Evolutionary conservation across 2,797 vertebrate genomes (phyloP).

Genomic region (Sandelia bainsii): DNA sequence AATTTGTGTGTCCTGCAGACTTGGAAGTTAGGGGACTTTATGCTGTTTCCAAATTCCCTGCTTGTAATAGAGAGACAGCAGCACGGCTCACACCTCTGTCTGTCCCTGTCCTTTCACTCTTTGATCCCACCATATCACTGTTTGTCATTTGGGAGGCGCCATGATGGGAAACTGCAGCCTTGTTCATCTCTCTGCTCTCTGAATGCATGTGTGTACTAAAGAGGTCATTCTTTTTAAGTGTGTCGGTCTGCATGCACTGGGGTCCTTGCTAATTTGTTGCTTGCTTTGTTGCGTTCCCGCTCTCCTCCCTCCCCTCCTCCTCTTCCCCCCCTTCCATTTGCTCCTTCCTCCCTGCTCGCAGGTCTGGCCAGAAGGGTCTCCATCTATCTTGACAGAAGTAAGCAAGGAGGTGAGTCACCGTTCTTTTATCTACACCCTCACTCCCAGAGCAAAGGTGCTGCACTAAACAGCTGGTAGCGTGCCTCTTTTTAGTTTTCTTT

Average conservation of each 20-base stretch:
- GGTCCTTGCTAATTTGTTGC: constrained; percentile 75
- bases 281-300: constrained; percentile 71
- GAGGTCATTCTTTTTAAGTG: constrained; percentile 37
- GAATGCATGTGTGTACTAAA: constrained; percentile 41
- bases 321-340: constrained; percentile 11
- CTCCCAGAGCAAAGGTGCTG: constrained; percentile 29
- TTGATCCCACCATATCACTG: constrained; percentile 12
- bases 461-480: constrained; percentile 34
- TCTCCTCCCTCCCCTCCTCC: constrained; percentile 25
- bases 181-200: constrained; percentile 64
- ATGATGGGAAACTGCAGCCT: constrained; percentile 57
- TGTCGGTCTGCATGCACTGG: constrained; percentile 54
- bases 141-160: constrained; percentile 43
- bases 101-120: constrained; percentile 5
- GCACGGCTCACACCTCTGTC: constrained; percentile 15
- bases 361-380: constrained; percentile 94
- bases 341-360: constrained; percentile 73
- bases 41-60: constrained; percentile 7
- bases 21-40: constrained; percentile 3
- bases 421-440: constrained; percentile 61
- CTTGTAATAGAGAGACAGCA: constrained; percentile 39
- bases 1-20: constrained; percentile 21
- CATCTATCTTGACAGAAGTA: constrained; percentile 95
- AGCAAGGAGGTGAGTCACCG: constrained; percentile 93
- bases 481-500: constrained; percentile 15